Percentiles rank a stretch among this genome's conserved stretches.
These are phyloP conservation scores for Manis pentadactyla DNA, from an alignment of 2,797 vertebrate species.

Conservation along the genomic window DNA sequence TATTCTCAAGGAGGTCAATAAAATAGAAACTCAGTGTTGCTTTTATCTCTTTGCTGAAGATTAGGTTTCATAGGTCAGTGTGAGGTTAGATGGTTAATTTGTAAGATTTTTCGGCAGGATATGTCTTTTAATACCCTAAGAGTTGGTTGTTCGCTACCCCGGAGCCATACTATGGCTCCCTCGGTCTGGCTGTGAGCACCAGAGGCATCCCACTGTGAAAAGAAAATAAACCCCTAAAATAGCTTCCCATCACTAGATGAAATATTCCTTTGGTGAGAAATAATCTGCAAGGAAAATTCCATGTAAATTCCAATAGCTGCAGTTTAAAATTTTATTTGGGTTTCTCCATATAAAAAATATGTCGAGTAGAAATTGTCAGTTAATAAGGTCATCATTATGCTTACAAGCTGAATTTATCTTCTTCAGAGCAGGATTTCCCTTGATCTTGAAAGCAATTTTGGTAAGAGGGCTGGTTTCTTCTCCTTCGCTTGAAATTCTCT, in stretches of 20 bases:
- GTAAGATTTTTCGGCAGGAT: conserved; percentile 1
- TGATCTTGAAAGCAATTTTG: not conserved
- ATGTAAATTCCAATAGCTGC: not conserved
- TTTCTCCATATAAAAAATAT: not conserved
- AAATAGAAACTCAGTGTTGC: not conserved
- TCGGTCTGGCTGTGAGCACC: not conserved
- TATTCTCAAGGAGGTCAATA: conserved; percentile 4
- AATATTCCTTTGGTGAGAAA: not conserved
- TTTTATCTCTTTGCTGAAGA: not conserved
- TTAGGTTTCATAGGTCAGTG: not conserved
- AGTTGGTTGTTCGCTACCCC: not conserved
- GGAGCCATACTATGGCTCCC: not conserved
- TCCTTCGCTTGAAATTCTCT: not conserved
- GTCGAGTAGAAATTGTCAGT: not conserved
- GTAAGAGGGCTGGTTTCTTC: not conserved
- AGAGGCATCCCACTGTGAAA: not conserved
- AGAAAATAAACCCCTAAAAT: not conserved
- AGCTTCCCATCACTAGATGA: not conserved
- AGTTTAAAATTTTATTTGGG: not conserved
- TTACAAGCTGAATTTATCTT: not conserved
- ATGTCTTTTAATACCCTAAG: not conserved
- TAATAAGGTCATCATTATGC: not conserved
- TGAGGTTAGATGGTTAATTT: not conserved
- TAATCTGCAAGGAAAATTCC: not conserved
- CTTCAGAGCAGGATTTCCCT: not conserved